Base-by-base conservation (phyloP, 2,888 invertebrate species). In the Caenorhabditis virilis region DNA sequence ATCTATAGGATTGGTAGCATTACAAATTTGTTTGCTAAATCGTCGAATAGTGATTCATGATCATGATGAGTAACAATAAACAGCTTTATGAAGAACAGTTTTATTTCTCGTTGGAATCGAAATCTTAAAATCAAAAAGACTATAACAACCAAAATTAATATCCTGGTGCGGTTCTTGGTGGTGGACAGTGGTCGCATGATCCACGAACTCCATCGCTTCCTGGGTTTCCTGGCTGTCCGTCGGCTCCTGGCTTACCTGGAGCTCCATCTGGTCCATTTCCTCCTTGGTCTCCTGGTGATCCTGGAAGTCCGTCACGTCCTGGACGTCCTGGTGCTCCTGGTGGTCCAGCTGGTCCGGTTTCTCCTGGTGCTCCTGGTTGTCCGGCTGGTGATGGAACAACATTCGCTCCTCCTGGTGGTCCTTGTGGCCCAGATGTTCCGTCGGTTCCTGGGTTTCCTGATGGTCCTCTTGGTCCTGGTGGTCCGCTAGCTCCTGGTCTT, bases 91-190 rank as follows among this genome's bases (percentile, higher is more conserved):
- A 38, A 38, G 5, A 38, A 11, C 16, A 38, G n/a, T 11, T 38
- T 38, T 38, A 11, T 16, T 30, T 30, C 7, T 30, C 7, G 30
- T 36, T 9, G 7, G 4, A 7, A 36, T 36, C 13, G 30, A 30
- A 30, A 30, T 30, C 6, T 9, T 30, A 13, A 30, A 15, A 42
- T 3, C 18, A 42, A 42, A 42, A 42, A 22, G 20, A 16, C 18
- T 20, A 18, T n/a, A n/a, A 39, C 16, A 5, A 42, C 23, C 26
- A 23, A 46, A 23, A 27, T 42, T 68, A 72, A 72, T 72, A 72
- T 62, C 72, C 72, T 57, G 72, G 72, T 30, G 72, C 72, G 48
- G 72, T 72, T 53, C 72, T 61, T 56, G 72, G 72, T 53, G 72
- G 72, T 59, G 72, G 72, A 49, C 63, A 68, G 52, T 68, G 68